A percentile compares a stretch with the other conserved stretches of the same genome.
These are phyloP conservation scores for Meloidogyne exigua DNA, from an alignment of 1,140 invertebrate genomes.

Conservation along the genomic window DNA sequence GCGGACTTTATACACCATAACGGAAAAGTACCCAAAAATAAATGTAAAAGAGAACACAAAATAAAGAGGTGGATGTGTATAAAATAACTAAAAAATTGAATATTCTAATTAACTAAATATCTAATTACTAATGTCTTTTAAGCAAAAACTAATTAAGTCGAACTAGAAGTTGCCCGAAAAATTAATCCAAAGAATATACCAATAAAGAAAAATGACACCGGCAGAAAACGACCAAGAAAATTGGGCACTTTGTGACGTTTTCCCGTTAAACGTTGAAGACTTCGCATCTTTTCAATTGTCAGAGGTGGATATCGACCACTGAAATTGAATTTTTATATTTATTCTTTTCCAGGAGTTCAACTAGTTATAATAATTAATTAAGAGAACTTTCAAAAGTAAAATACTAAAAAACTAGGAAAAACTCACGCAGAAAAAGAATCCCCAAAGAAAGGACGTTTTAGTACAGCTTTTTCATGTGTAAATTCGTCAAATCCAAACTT, in stretches of 20 bases:
- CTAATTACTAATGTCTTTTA: no score
- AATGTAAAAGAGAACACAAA: no score
- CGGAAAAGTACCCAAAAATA: no score
- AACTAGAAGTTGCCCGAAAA: neutral
- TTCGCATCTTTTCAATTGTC: conserved; percentile 36
- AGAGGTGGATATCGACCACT: conserved; percentile 45
- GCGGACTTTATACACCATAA: no score
- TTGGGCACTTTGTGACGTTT: conserved; percentile 28
- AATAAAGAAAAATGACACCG: conserved; percentile 28
- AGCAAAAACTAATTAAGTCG: neutral
- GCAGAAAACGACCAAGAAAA: conserved; percentile 13
- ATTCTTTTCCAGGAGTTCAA: no score
- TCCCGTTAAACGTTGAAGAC: conserved; percentile 31
- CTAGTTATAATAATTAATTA: no score
- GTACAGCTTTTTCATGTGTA: conserved; percentile 80
- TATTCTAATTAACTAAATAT: no score
- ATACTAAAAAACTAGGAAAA: neutral
- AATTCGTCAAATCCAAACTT: conserved; percentile 87
- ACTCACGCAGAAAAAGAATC: conserved; percentile 43
- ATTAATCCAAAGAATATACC: conserved; percentile 28
- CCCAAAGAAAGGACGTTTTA: conserved; percentile 65
- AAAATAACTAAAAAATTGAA: no score
- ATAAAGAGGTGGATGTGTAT: no score
- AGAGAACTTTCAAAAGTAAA: no score
- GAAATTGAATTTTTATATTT: conserved; percentile 15